A percentile compares a stretch with the other conserved stretches of the same genome.
Evolutionary conservation across 2,888 invertebrate genomes (phyloP).

Genomic region (Liodrosophila aerea): DNA sequence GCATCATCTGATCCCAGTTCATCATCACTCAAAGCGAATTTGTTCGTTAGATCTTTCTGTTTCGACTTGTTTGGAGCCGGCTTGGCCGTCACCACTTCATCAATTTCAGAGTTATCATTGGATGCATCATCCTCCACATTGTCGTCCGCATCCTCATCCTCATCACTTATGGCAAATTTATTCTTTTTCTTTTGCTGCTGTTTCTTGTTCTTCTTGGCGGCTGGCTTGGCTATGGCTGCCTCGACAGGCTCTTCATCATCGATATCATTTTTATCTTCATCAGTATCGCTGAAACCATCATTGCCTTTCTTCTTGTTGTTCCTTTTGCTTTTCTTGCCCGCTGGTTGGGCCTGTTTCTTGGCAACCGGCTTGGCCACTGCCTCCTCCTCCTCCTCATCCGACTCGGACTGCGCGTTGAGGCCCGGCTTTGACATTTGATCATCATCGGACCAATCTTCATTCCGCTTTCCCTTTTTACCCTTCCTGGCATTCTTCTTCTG

Average conservation of each 20-base stretch:
- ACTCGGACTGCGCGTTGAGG: conserved; percentile 47
- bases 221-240: conserved; percentile 33
- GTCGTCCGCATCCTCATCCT: conserved; percentile 15
- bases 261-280: conserved; percentile 45
- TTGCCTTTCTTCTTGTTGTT: conserved; percentile 71
- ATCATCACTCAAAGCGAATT: too few relatives aligned
- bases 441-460: conserved; percentile 84
- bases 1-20: too few relatives aligned
- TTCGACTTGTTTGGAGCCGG: too few relatives aligned
- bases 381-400: conserved; percentile 26
- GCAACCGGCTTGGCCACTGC: conserved; percentile 39
- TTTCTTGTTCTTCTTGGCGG: conserved; percentile 19
- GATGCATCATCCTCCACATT: not conserved
- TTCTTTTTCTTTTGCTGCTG: conserved; percentile 27
- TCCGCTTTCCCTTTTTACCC: conserved; percentile 83
- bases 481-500: conserved; percentile 67
- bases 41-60: too few relatives aligned
- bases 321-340: conserved; percentile 73
- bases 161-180: conserved; percentile 30
- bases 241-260: conserved; percentile 20
- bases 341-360: conserved; percentile 58
- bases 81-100: not conserved
- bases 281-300: conserved; percentile 75
- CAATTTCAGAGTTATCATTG: conserved; percentile 3
- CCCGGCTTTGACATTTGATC: conserved; percentile 33